phyloP scores from a whole-genome alignment of 2,888 invertebrate genomes.

The Mycogona germanica region DNA sequence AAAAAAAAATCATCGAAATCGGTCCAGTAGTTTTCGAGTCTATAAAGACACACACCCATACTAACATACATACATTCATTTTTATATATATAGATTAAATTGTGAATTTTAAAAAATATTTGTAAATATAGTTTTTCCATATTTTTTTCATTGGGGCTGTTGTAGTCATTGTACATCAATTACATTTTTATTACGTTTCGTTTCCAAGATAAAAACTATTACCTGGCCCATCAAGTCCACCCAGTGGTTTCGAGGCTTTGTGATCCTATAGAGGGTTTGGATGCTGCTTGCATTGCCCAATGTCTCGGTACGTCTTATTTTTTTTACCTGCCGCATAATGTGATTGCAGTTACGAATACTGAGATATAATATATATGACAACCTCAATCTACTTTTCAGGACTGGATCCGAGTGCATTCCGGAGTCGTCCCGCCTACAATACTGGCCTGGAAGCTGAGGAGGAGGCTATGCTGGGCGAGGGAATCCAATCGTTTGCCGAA shows the following conservation, averaged over 20 bases:
- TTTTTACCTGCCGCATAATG: neutral
- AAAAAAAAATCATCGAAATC: no score
- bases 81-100: no score
- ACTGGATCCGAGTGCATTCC: slow-evolving; percentile 39
- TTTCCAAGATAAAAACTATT: slow-evolving; percentile 84
- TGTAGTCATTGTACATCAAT: no score
- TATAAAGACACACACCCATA: no score
- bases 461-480: slow-evolving; percentile 30
- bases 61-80: no score
- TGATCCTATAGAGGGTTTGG: slow-evolving; percentile 89
- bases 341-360: slow-evolving; percentile 37
- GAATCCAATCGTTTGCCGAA: no score
- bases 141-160: no score
- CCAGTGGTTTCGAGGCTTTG: slow-evolving; percentile 91
- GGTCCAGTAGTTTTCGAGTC: no score
- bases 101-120: no score
- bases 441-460: slow-evolving; percentile 31
- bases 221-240: slow-evolving; percentile 87
- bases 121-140: no score
- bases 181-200: no score
- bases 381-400: slow-evolving; percentile 29
- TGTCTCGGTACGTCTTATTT: slow-evolving; percentile 54
- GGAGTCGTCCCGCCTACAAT: slow-evolving; percentile 24
- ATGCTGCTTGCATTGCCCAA: slow-evolving; percentile 77
- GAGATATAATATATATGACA: slow-evolving; percentile 27